Conservation (phyloP, 2,113 vertebrate genomes). For the Gobio gobio region DNA sequence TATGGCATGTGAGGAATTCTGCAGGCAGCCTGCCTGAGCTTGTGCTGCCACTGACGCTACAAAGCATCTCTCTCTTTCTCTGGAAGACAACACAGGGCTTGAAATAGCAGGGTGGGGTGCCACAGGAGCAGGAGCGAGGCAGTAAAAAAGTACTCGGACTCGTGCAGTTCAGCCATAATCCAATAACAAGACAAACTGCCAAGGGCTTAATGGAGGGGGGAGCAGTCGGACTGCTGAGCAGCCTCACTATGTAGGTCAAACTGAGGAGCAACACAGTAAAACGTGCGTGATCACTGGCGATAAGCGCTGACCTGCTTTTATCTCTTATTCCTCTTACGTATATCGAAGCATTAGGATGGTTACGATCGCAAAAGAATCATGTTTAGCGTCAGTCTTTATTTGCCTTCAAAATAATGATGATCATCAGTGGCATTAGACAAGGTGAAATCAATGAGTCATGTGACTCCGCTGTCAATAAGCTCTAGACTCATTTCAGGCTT, state of each 20-base stretch:
- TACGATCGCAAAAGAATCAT: not conserved
- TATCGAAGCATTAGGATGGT: not conserved
- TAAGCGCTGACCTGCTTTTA: not conserved
- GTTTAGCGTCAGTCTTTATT: not conserved
- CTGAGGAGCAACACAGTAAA: slow-evolving; percentile 52
- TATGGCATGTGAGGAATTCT: slow-evolving; percentile 80
- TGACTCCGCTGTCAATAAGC: not conserved
- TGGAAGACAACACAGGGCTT: slow-evolving; percentile 49
- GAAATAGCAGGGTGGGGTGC: slow-evolving; percentile 64
- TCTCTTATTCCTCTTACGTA: not conserved
- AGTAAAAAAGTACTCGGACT: slow-evolving; percentile 59
- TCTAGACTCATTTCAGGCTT: slow-evolving; percentile 69
- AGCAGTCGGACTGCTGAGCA: slow-evolving; percentile 61
- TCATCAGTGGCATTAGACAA: slow-evolving; percentile 37
- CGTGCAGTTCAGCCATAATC: slow-evolving; percentile 68
- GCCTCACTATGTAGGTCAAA: slow-evolving; percentile 75
- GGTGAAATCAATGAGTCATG: slow-evolving; percentile 42
- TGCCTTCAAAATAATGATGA: slow-evolving; percentile 19
- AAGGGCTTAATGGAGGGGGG: slow-evolving; percentile 67
- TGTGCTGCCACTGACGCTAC: slow-evolving; percentile 45
- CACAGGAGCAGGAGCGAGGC: slow-evolving; percentile 56
- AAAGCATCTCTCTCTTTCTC: slow-evolving; percentile 49
- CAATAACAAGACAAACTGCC: slow-evolving; percentile 70
- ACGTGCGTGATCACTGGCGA: slow-evolving; percentile 27
- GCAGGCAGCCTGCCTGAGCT: slow-evolving; percentile 76